Base-by-base conservation (phyloP, 2,888 invertebrate species). In the Piscicola geometra region DNA sequence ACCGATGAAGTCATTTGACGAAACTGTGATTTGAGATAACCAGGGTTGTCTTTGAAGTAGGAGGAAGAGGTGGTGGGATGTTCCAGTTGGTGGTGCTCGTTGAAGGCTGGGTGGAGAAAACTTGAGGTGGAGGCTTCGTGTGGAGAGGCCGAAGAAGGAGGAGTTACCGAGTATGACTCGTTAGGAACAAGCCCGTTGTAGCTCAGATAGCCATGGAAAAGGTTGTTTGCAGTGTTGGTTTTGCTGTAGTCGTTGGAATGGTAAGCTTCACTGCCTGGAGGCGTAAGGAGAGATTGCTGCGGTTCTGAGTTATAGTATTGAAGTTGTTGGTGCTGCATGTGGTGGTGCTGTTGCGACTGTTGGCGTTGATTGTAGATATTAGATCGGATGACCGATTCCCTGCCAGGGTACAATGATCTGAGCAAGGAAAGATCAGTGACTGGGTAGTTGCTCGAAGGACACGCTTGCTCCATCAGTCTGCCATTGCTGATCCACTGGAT, bases 91-190 rank as follows among this genome's bases (percentile, higher is more conserved):
- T 33, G 70, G 47, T 70, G 70, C 25, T 70, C 70, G n/a, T 35
- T 35, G 5, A 70, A 47, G 3, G 50, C 12, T 21, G 50, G 21
- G 50, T 70, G 70, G 0, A 70, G 35, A 12, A 41, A 36, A 5
- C 25, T 36, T 21, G 33, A 70, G 41, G 36, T 32, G 21, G 70
- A 41, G 1, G 70, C 21, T 83, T 95, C 95, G 78, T 94, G 89
- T 0, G 96, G 95, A 3, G 95, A 95, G 0, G 95, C 95, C 1
- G 95, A 95, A n/a, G 94, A 93, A 73, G 96, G 96, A 74, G 95
- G 95, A 2, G 95, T 95, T 93, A 96, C 95, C 70, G 81, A 81
- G 85, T 94, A 94, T 82, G 85, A 82, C 79, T 86, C 83, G 35
- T 81, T 80, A 64, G 76, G 60, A 33, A 36, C 74, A 52, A 67